Evolutionary conservation across 2,888 invertebrate genomes (phyloP).

Genomic region (Drosophila aldrichi): DNA sequence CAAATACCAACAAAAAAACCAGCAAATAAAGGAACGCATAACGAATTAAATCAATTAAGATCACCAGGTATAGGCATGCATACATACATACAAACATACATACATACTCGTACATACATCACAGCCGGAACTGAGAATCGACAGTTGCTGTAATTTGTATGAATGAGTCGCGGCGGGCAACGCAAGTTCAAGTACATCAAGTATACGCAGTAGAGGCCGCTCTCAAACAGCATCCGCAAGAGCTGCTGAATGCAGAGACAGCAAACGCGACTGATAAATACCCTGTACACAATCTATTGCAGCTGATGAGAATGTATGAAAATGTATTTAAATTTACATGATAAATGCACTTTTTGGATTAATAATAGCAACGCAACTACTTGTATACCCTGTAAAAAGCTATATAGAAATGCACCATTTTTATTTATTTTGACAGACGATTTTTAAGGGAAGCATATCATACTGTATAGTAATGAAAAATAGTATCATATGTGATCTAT

Average conservation of each 20-base stretch:
- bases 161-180: slow-evolving; percentile 34
- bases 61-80: slow-evolving; percentile 1
- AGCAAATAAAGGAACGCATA: not conserved
- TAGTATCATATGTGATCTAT: too few species aligned
- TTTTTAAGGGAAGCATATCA: too few species aligned
- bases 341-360: too few species aligned
- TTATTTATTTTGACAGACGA: too few species aligned
- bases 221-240: slow-evolving; percentile 37
- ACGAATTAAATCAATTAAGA: slow-evolving; percentile 65
- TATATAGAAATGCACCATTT: too few species aligned
- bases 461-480: too few species aligned
- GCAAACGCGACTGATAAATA: slow-evolving; percentile 7
- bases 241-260: too few species aligned
- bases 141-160: slow-evolving; percentile 46
- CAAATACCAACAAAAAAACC: not conserved
- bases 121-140: slow-evolving; percentile 38
- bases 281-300: not conserved
- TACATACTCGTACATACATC: not conserved
- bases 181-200: slow-evolving; percentile 60
- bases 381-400: too few species aligned
- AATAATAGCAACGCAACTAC: too few species aligned
- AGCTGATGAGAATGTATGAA: not conserved
- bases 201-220: slow-evolving; percentile 55
- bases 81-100: not conserved
- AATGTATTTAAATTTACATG: too few species aligned